Base-by-base conservation (phyloP, 2,888 invertebrate genomes). In the Hyppa rectilinea region DNA sequence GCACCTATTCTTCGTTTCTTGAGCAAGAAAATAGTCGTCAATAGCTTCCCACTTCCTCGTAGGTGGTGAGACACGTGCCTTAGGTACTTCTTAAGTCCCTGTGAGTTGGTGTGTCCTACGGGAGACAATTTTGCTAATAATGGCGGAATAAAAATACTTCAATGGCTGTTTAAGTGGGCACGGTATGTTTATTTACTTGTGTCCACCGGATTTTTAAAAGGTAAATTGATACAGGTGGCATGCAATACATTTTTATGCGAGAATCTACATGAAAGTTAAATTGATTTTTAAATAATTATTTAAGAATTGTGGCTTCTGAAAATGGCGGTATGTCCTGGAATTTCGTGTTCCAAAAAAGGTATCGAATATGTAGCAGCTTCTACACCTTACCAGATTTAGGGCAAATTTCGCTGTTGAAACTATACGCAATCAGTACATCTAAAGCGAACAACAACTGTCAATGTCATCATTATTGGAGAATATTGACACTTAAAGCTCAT, bases 111-210 rank as follows among this genome's bases (percentile, higher is more conserved):
- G 66, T 69, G 55, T 78, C 38, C 55, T 63, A 66, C 49, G 31
- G 23, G 23, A 38, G 31, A 52, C 50, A 61, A 64, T 53, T 58
- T 63, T 58, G 62, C 60, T 65, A 63, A 56, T 77, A 71, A 62
- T 70, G 67, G 63, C 74, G 40, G 49, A 26, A 75, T 66, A 59
- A 71, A 63, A 73, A 61, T 76, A 81, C 47, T 65, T 26, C 12
- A 62, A 75, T 61, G 60, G 38, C 61, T 47, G 31, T 64, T 69
- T 61, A 64, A 58, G 52, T 43, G 36, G 23, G 12, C 45, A 80
- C 52, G 60, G 63, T 61, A 68, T 74, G 63, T 80, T 59, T 74
- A 69, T 80, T 80, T 52, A 63, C 23, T 64, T 40, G 20, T 63
- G 20, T 56, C 45, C 55, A 78, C 60, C 71, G 56, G 71, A 71